Base-by-base conservation (phyloP, 37 sponge, comb jelly and placozoan species). In the Ephydatia muelleri region DNA sequence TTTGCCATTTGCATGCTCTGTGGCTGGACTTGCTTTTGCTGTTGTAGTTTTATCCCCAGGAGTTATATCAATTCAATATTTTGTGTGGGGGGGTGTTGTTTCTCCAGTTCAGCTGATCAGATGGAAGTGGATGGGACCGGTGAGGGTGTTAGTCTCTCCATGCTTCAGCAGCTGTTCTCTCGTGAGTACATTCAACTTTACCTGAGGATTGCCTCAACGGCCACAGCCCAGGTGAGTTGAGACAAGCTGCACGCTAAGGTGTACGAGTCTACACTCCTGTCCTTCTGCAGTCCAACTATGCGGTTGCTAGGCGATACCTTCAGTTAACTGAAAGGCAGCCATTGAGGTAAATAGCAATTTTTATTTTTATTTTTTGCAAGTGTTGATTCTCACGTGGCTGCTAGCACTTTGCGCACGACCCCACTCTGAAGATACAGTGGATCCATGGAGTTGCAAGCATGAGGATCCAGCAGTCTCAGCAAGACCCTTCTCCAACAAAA, bases 181-280 rank as follows among this genome's bases (percentile, higher is more conserved):
- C 65, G 43, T 16, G 95, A 94, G 83, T 83, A 78, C 72, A 85
- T 83, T 4, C n/a, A 68, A 5, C 83, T 96, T 72, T 96, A 91
- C 72, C 84, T 96, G 43, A 94, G 75, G 74, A 78, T 88, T 25
- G 92, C 97, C 36, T 88, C 88, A 49, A 87, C 81, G 81, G 97
- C 97, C 14, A 74, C 92, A 22, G 26, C 68, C 12, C 92, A 92
- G 84, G 92, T 92, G 49, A 57, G 47, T 26, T 30, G 0, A 27
- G 26, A 25, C 70, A 8, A 12, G 30, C 19, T 2, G 6, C 37
- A 32, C 8, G 27, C 34, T 65, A 80, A 12, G 29, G 47, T 2
- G 37, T 66, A 28, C 12, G 21, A 6, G 36, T 48, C 27, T 23
- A 43, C 49, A 48, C 57, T 16, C 16, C 80, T 19, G 6, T 70